Base-by-base conservation (phyloP, 2,113 vertebrate genomes). In the Circaetus cinerascens region DNA sequence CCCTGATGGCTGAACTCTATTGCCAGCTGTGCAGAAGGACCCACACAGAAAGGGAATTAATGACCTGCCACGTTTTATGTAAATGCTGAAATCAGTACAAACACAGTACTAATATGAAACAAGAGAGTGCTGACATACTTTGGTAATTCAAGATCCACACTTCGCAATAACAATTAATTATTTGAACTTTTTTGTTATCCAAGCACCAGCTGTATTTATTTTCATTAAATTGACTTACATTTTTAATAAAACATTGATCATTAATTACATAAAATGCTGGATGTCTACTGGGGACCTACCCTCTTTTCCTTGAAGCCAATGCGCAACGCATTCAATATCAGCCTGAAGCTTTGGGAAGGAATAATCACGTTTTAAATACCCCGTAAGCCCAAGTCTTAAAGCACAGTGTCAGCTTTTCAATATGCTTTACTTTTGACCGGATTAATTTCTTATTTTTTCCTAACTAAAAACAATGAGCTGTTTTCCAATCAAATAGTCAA, bases 1-100 rank as follows among this genome's bases (percentile, higher is more conserved):
- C 18, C 55, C 38, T 18, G 62, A 1, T 1, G 19, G 38, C 50
- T 62, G 41, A 8, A 4, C 71, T 6, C 17, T 1, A 0, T 4
- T 45, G 15, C 66, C 73, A 62, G 75, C 46, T 16, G 26, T 1
- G 12, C 71, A 67, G 50, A 75, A 55, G 74, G 51, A 63, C 14
- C 56, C 72, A 4, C 53, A 53, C 63, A 15, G 73, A 45, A 32
- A 26, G 17, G 64, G 38, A 67, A n/a, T 9, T 8, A 23, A 30
- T 11, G 25, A 27, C 45, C 73, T 43, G 27, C 62, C 51, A 41
- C 40, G 10, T 12, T 10, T n/a, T 5, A 8, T 8, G 18, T 11
- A 34, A 57, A 13, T 3, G 14, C 34, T 68, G 84, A 27, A n/a
- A 19, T 29, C 32, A 13, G 46, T 5, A 40, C 41, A 34, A 36